These are phyloP conservation scores for Perognathus longimembris DNA, from an alignment of 2,113 vertebrate species.

Conservation along the genomic window DNA sequence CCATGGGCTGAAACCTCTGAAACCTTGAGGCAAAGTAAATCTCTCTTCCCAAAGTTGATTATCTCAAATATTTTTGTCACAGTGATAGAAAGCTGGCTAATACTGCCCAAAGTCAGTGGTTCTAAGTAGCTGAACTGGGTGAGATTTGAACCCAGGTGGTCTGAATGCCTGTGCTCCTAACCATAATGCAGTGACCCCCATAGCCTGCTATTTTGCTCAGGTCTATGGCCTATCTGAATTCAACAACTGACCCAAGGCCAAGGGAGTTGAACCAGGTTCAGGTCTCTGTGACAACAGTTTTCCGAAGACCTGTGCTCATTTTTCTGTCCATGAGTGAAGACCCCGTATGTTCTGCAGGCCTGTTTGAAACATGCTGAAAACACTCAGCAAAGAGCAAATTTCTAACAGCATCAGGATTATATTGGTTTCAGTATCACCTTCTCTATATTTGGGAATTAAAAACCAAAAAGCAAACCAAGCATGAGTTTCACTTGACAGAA, in stretches of 20 bases:
- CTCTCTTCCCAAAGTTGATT: neutral
- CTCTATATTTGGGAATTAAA: slow-evolving; percentile 18
- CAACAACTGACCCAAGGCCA: neutral
- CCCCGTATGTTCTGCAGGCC: fast-evolving
- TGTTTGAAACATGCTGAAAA: neutral
- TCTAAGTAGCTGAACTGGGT: neutral
- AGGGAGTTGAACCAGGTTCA: neutral
- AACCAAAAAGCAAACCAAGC: slow-evolving; percentile 13
- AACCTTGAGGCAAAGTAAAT: neutral
- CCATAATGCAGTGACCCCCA: too few species aligned
- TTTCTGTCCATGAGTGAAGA: neutral
- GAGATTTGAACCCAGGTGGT: neutral
- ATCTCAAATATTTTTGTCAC: neutral
- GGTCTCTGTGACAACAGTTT: neutral
- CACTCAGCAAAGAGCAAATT: neutral
- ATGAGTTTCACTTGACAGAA: neutral
- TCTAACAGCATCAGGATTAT: neutral
- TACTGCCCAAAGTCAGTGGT: neutral
- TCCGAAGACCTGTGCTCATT: neutral
- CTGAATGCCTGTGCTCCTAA: neutral
- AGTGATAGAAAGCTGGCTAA: neutral
- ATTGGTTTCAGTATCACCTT: neutral
- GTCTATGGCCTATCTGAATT: neutral
- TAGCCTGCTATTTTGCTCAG: fast-evolving
- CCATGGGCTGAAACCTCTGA: neutral